phyloP scores from a whole-genome alignment of 1,140 invertebrate species.

The Holcopasites calliopsidis region DNA sequence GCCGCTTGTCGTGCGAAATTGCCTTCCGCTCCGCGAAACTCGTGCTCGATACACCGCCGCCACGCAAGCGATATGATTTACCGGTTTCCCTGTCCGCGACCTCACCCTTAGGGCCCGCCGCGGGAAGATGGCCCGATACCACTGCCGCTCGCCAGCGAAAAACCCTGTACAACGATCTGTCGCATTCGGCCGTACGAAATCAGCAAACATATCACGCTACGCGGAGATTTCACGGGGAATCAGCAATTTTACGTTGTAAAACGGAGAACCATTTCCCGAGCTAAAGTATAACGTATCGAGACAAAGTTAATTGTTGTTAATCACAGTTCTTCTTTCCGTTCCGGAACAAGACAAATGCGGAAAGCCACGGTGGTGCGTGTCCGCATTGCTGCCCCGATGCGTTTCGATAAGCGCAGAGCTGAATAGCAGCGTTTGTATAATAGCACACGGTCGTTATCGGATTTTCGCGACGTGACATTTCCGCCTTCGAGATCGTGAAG shows the following conservation, averaged over 20 bases:
- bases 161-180: neutral
- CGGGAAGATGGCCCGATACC: constrained; percentile 15
- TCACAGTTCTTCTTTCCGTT: neutral
- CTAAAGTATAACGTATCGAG: no score
- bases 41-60: constrained; percentile 26
- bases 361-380: neutral
- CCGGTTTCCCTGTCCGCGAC: constrained; percentile 53
- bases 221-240: no score
- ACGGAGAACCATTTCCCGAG: no score
- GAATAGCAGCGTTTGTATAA: constrained; percentile 7
- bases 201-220: no score
- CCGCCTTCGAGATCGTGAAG: neutral
- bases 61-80: constrained; percentile 50
- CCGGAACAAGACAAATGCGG: neutral
- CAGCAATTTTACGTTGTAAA: no score
- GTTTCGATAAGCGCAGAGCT: neutral
- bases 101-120: neutral
- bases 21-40: constrained; percentile 52
- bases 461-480: constrained; percentile 7
- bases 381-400: neutral
- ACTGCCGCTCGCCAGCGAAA: neutral
- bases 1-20: constrained; percentile 54
- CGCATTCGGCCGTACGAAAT: no score
- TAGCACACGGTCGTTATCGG: neutral
- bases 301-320: no score